phyloP scores from a whole-genome alignment of 2,113 vertebrate species.

The Hippocampus comes region DNA sequence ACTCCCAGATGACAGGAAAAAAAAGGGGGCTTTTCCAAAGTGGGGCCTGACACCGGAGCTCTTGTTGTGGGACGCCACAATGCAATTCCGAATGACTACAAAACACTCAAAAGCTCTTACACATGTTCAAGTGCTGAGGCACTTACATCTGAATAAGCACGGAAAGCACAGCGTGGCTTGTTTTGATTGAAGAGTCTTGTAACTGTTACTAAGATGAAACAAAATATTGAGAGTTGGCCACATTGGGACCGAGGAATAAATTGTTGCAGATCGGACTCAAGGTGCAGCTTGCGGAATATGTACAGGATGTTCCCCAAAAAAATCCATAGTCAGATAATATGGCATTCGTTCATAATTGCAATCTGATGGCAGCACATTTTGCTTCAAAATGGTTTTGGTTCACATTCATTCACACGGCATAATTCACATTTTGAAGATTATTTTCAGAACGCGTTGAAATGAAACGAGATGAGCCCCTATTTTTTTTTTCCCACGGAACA shows the following conservation, averaged over 20 bases:
- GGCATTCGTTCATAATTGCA: too few relatives aligned
- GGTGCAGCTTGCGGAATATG: too few relatives aligned
- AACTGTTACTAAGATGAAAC: background rate
- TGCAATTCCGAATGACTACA: background rate
- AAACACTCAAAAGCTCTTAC: constrained; percentile 1
- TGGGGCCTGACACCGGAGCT: background rate
- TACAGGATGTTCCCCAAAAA: too few relatives aligned
- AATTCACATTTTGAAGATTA: background rate
- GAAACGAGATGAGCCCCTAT: background rate
- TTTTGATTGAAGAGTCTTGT: background rate
- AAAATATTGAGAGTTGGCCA: too few relatives aligned
- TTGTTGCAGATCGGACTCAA: too few relatives aligned
- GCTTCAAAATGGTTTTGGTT: background rate
- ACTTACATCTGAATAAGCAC: background rate
- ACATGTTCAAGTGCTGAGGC: background rate
- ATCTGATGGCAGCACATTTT: too few relatives aligned
- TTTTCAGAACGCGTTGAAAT: background rate
- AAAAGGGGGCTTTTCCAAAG: constrained; percentile 40
- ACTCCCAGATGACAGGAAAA: constrained; percentile 29
- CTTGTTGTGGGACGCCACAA: constrained; percentile 6
- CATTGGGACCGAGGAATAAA: too few relatives aligned
- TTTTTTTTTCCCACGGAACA: constrained; percentile 1
- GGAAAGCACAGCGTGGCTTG: background rate
- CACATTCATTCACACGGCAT: background rate
- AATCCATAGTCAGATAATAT: too few relatives aligned